Percentiles rank a stretch among this genome's conserved stretches.
These are phyloP conservation scores for Galerucella nymphaeae DNA, from an alignment of 2,888 invertebrate genomes.

Conservation along the genomic window DNA sequence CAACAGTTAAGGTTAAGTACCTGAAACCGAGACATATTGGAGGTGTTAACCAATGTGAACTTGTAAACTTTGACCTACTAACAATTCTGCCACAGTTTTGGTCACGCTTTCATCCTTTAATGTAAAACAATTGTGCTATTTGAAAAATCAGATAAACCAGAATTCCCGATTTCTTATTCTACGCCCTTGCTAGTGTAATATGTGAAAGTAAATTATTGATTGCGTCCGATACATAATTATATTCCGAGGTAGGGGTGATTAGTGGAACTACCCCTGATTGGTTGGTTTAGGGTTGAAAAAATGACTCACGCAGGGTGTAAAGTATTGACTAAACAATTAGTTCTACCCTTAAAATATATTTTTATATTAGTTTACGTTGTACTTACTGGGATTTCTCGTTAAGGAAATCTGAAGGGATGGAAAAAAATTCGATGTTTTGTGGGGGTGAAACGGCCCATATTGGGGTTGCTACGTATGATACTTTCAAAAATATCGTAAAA, in stretches of 20 bases:
- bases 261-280: constrained; percentile 65
- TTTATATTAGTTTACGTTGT: constrained; percentile 59
- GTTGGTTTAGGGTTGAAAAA: constrained; percentile 66
- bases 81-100: no score
- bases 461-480: constrained; percentile 31
- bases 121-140: no score
- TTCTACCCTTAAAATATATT: constrained; percentile 65
- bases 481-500: constrained; percentile 10
- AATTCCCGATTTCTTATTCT: constrained; percentile 1
- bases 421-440: constrained; percentile 34
- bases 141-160: background rate
- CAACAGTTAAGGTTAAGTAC: no score
- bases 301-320: constrained; percentile 68
- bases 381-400: constrained; percentile 48
- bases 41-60: no score
- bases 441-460: constrained; percentile 35
- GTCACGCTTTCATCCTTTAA: no score
- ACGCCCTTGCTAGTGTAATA: constrained; percentile 53
- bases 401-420: constrained; percentile 41
- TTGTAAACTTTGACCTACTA: no score
- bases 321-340: constrained; percentile 68
- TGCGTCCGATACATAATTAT: constrained; percentile 66
- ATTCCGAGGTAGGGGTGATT: constrained; percentile 65
- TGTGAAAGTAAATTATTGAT: constrained; percentile 65
- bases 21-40: no score